phyloP scores from a whole-genome alignment of 2,888 invertebrate genomes.

The Bellardia bayeri region DNA sequence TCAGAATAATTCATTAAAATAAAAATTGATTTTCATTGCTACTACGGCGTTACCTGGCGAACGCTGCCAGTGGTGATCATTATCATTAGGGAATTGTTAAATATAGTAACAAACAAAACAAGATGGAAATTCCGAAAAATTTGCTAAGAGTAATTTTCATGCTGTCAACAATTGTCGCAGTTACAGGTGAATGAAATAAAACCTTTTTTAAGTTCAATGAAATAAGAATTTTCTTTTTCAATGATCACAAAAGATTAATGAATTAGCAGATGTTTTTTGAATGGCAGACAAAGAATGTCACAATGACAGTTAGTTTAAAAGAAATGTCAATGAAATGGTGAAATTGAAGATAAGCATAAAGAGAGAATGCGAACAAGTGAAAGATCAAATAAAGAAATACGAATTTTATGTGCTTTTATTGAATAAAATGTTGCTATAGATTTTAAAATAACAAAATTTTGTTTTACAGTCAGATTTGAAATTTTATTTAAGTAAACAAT shows the following conservation, averaged over 20 bases:
- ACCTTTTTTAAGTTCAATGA: neutral
- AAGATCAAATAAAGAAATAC: neutral
- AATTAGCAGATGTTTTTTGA: neutral
- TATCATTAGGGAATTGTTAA: constrained; percentile 22
- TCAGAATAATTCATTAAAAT: constrained; percentile 6
- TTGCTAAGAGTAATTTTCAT: constrained; percentile 81
- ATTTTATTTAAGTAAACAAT: no score
- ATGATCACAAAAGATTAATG: neutral
- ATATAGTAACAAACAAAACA: constrained; percentile 30
- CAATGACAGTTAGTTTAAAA: neutral
- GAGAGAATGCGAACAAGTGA: neutral
- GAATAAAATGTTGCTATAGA: no score
- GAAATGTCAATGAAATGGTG: constrained; percentile 6
- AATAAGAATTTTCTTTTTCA: neutral
- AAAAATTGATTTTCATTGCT: constrained; percentile 61
- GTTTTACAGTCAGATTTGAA: no score
- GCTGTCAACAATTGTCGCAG: constrained; percentile 83
- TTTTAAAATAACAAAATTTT: no score
- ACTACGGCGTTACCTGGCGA: constrained; percentile 67
- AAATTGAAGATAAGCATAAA: neutral
- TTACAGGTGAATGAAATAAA: constrained; percentile 79
- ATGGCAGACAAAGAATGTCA: constrained; percentile 15
- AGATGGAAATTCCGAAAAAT: constrained; percentile 78
- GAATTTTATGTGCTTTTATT: no score
- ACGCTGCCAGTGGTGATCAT: constrained; percentile 69